phyloP scores from a whole-genome alignment of 2,888 invertebrate genomes.

The Pseudococcus longispinus region DNA sequence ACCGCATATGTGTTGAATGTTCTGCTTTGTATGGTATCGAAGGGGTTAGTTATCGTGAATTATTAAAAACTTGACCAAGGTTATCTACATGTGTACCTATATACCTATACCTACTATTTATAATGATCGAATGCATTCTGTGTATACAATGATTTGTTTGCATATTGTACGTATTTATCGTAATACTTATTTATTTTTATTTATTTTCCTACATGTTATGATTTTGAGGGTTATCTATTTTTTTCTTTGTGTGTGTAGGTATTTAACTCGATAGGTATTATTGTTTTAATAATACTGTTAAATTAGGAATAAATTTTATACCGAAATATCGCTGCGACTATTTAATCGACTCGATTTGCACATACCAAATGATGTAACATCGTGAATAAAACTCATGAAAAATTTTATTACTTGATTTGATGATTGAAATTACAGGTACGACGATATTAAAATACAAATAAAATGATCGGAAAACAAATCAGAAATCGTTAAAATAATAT shows the following conservation, averaged over 20 bases:
- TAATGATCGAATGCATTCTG: too few relatives aligned
- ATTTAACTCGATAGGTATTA: neutral
- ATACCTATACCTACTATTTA: too few relatives aligned
- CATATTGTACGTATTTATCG: neutral
- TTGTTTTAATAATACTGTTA: neutral
- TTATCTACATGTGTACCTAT: neutral
- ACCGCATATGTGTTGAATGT: too few relatives aligned
- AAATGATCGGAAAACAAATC: neutral
- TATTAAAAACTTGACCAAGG: neutral
- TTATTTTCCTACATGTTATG: neutral
- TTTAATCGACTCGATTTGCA: neutral
- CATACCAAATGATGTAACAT: neutral
- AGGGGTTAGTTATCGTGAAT: neutral
- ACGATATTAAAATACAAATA: neutral
- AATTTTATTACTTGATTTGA: neutral
- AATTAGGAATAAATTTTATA: neutral
- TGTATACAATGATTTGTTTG: neutral
- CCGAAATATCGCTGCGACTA: neutral
- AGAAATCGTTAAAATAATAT: slow-evolving; percentile 15
- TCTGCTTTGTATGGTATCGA: neutral
- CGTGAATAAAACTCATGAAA: neutral
- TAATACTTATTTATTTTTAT: neutral
- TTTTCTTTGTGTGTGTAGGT: neutral
- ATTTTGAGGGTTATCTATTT: neutral
- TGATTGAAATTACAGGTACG: neutral